Conservation (phyloP, 2,888 invertebrate genomes). For the Autographa gamma region DNA sequence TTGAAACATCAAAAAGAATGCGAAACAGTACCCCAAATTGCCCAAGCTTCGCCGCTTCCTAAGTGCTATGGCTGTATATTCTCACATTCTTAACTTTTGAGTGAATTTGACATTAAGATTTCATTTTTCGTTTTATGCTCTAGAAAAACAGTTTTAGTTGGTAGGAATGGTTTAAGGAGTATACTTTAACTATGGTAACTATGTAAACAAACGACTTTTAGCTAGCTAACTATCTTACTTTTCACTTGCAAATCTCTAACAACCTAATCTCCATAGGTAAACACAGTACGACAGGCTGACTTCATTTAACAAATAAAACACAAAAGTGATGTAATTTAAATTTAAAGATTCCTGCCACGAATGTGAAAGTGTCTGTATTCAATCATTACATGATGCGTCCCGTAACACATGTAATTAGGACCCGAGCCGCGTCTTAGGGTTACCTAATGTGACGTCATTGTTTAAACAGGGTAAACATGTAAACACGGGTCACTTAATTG, state of each 20-base stretch:
- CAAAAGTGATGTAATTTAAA: constrained; percentile 19
- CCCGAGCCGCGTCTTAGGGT: background rate
- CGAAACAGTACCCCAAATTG: too few relatives aligned
- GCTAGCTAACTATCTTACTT: too few relatives aligned
- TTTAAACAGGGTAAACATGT: background rate
- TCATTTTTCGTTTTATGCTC: too few relatives aligned
- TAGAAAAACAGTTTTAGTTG: too few relatives aligned
- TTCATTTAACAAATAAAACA: background rate
- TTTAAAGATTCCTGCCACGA: constrained; percentile 35
- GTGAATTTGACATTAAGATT: background rate
- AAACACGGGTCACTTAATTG: background rate
- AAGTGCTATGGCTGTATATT: too few relatives aligned
- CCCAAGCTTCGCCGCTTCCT: too few relatives aligned
- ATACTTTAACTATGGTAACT: too few relatives aligned
- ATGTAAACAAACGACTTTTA: too few relatives aligned
- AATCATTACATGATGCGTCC: constrained; percentile 23
- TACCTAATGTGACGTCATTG: background rate
- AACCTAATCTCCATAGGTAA: background rate
- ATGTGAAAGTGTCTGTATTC: constrained; percentile 41
- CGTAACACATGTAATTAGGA: constrained; percentile 20
- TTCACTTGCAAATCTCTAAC: too few relatives aligned
- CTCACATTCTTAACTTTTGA: too few relatives aligned
- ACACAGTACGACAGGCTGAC: constrained; percentile 1
- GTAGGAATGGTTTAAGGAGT: too few relatives aligned
- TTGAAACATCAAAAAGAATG: too few relatives aligned